Evolutionary conservation across 2,113 vertebrate species (phyloP), one percentile per base, ranked within the genome.

Genomic region (Hipposideros armiger): DNA sequence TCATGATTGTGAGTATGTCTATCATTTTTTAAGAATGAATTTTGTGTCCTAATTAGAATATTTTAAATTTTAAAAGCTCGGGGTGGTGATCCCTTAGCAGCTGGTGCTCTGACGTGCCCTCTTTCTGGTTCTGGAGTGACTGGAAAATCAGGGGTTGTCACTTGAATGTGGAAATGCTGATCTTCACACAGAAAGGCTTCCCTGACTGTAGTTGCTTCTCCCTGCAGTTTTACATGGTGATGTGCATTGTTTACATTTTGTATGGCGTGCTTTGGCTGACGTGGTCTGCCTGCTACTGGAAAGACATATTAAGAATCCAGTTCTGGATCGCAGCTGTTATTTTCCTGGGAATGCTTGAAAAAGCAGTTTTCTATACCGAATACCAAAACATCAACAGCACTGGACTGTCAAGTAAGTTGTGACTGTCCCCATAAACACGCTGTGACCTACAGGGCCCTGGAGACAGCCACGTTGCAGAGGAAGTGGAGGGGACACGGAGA

Each of bases 321-420:
- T 99, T 99, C 98, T 99, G 99, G 99, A 99, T 99, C 64, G 99
- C 99, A 28, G 99, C 98, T 47, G 99, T 99, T 89, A 99, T 99
- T 96, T 99, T 99, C 88, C 97, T 99, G 28, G 99, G 99, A 87
- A 99, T 99, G 99, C 98, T 99, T 93, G 99, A 99, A 98, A 99
- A 99, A 98, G 99, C 99, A 0, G 98, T 99, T 67, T 99, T 99
- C 98, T 99, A 99, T 81, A 98, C 99, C 0, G 99, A 99, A 97
- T 99, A 99, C 74, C 99, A 99, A 96, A 99, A 99, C 98, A 99
- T 99, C 74, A 99, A 99, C 78, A 77, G 95, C n/a, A 96, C 98
- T 4, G 99, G 99, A 92, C 98, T 98, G 8, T 99, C 99, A 50
- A 98, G 99, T 99, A 96, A 98, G 99, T 98, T 86, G 73, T 56